Percentiles rank a stretch among this genome's conserved stretches.
These are phyloP conservation scores for Apodemia mormo DNA, from an alignment of 2,888 invertebrate genomes.

Conservation along the genomic window DNA sequence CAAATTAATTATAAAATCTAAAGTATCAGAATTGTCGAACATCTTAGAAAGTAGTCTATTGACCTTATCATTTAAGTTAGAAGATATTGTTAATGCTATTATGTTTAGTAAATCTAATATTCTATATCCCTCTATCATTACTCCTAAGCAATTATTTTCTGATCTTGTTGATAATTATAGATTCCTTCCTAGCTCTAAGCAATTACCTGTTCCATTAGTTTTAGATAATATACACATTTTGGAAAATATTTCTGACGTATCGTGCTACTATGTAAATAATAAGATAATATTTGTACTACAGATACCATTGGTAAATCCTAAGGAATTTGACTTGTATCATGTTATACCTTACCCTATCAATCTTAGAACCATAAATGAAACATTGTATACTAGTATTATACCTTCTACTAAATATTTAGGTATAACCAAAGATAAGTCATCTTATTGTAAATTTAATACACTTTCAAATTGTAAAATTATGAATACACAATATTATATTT, in stretches of 20 bases:
- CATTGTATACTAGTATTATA: not conserved
- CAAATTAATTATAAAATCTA: no score
- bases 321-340: not conserved
- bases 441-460: constrained; percentile 1
- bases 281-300: no score
- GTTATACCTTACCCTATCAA: not conserved
- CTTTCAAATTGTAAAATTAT: constrained; percentile 5
- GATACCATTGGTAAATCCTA: no score
- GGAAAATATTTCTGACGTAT: not conserved
- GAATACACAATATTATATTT: not conserved
- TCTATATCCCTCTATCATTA: no score
- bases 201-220: not conserved
- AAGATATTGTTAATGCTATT: no score
- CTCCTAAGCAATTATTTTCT: no score
- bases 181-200: not conserved
- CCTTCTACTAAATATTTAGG: not conserved
- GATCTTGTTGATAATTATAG: no score
- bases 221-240: constrained; percentile 1
- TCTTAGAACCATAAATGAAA: not conserved
- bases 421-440: constrained; percentile 6
- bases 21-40: no score
- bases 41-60: no score
- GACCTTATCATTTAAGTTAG: no score
- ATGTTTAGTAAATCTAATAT: no score
- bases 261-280: not conserved